phyloP scores from a whole-genome alignment of 1,140 invertebrate species.

The Ceratitis capitata region DNA sequence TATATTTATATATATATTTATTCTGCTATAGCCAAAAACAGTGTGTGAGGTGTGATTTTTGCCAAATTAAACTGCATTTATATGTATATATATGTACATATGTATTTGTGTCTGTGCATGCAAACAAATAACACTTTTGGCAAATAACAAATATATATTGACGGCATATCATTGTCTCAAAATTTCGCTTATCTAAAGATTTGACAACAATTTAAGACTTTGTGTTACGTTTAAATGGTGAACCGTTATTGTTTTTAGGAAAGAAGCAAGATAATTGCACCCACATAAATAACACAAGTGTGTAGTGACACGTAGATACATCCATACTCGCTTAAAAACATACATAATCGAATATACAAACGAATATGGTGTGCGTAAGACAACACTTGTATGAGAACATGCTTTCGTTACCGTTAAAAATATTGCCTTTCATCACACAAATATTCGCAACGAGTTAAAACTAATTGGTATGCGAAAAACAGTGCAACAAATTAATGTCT shows the following conservation, averaged over 20 bases:
- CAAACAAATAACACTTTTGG: background rate
- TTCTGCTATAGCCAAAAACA: too few relatives aligned
- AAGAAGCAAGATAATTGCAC: background rate
- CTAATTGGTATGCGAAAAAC: conserved; percentile 1
- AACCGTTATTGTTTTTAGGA: background rate
- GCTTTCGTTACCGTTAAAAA: background rate
- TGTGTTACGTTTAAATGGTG: background rate
- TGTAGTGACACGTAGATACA: background rate
- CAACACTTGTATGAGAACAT: background rate
- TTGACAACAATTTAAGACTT: background rate
- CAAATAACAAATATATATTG: background rate
- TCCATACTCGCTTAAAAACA: background rate
- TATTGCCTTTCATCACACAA: too few relatives aligned
- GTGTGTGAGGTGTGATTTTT: too few relatives aligned
- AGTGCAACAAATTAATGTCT: background rate
- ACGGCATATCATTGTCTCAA: background rate
- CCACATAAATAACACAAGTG: background rate
- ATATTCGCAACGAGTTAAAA: background rate
- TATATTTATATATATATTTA: too few relatives aligned
- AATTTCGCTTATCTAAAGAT: background rate
- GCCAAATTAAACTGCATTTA: background rate
- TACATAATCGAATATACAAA: background rate
- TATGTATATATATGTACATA: background rate
- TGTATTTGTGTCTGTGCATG: background rate
- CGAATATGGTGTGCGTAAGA: too few relatives aligned